phyloP scores from a whole-genome alignment of 2,797 vertebrate genomes.

The Hoplostethus atlanticus region DNA sequence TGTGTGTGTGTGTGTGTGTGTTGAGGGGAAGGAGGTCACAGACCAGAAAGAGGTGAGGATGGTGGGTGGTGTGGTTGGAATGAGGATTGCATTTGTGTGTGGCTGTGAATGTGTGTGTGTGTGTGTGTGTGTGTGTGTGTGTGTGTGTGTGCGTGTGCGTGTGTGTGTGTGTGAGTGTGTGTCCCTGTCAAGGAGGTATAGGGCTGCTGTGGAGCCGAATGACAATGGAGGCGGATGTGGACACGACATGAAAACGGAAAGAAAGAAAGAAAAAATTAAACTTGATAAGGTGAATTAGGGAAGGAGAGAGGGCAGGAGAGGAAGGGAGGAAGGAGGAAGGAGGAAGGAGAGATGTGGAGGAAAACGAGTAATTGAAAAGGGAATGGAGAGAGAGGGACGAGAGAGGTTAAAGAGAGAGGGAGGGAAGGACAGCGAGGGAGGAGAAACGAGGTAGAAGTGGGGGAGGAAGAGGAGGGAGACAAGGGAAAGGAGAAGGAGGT shows the following conservation, averaged over 20 bases:
- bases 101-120: slow-evolving; percentile 10
- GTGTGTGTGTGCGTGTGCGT: slow-evolving; percentile 26
- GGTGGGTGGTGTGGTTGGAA: slow-evolving; percentile 35
- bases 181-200: slow-evolving; percentile 33
- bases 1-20: slow-evolving; percentile 36
- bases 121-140: slow-evolving; percentile 23
- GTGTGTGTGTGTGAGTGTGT: slow-evolving; percentile 3
- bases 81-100: slow-evolving; percentile 50
- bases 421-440: background rate
- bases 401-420: background rate
- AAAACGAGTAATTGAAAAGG: background rate
- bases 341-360: background rate
- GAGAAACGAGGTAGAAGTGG: background rate
- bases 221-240: slow-evolving; percentile 75
- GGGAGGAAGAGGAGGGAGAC: background rate
- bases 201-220: slow-evolving; percentile 58
- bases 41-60: slow-evolving; percentile 33
- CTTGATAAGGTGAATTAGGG: no score
- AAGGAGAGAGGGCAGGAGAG: background rate
- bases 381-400: background rate
- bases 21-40: slow-evolving; percentile 50
- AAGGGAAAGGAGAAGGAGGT: background rate
- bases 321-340: background rate
- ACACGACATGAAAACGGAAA: slow-evolving; percentile 78
- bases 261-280: no score